phyloP scores from a whole-genome alignment of 1,140 invertebrate genomes.

The Melanaphis sacchari region DNA sequence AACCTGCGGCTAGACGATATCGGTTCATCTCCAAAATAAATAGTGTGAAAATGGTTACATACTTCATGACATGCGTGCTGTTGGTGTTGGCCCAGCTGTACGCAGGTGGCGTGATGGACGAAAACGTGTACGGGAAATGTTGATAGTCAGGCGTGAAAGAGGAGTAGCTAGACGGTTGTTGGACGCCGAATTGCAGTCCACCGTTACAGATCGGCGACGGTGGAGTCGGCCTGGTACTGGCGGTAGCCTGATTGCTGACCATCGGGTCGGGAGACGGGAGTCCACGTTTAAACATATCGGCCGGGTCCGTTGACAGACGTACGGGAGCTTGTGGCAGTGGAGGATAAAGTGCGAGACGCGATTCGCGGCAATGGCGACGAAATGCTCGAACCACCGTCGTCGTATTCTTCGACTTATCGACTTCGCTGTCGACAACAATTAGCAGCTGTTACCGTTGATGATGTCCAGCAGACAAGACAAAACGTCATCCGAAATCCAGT shows the following conservation, averaged over 20 bases:
- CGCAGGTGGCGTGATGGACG: background rate
- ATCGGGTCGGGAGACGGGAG: background rate
- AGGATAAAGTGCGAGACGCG: background rate
- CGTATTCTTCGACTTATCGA: background rate
- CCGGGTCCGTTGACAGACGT: too few species aligned
- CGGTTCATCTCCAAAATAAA: background rate
- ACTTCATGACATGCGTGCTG: conserved; percentile 45
- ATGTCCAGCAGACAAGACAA: background rate
- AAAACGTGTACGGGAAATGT: conserved; percentile 35
- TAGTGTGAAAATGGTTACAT: background rate
- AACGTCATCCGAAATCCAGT: background rate
- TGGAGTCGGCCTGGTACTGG: background rate
- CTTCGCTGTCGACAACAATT: background rate
- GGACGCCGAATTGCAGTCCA: background rate
- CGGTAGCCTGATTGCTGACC: background rate
- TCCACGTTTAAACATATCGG: conserved; percentile 26
- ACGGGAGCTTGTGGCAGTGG: background rate
- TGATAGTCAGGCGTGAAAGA: conserved; percentile 38
- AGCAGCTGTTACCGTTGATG: background rate
- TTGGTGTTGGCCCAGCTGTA: conserved; percentile 50
- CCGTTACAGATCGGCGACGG: background rate
- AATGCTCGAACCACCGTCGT: background rate
- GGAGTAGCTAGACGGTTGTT: background rate
- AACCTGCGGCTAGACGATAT: background rate
- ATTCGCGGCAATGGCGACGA: background rate